Base-by-base conservation (phyloP, 2,113 vertebrate genomes). In the Catagonus wagneri region DNA sequence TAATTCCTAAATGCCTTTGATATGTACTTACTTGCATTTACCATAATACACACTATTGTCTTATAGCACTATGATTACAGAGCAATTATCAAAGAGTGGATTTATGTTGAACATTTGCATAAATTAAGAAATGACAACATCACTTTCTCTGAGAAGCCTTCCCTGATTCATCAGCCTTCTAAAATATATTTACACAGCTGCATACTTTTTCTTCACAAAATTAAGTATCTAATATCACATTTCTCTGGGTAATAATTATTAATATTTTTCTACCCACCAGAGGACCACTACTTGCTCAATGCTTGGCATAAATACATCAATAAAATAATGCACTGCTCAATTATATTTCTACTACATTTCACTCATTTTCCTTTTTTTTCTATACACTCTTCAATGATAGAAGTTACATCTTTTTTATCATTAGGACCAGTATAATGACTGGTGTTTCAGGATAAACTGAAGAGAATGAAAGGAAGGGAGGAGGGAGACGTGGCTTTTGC, bases 71-170 rank as follows among this genome's bases (percentile, higher is more conserved):
- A 34, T 25, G 6, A 52, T 32, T 52, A 58, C 27, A 66, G 54
- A 94, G 15, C 50, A 95, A 58, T 44, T 63, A 52, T 85, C 1
- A 88, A 91, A 88, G 80, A 76, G 10, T 68, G 27, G 58, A 61
- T 90, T 36, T 90, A 68, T 34, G 32, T 54, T 88, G 36, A 69
- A 89, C 19, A 91, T 69, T 69, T 83, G 27, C 39, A 76, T 76
- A 94, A 83, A 44, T 83, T 88, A 76, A 87, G 27, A 96, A 87
- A 58, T n/a, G 36, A 50, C 34, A 89, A 66, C n/a, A 89, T 85
- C 52, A 34, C 39, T 75, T 91, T 50, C 44, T 91, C 56, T 93
- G 61, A 94, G 39, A 78, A 60, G 36, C 17, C 9, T 50, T 90
- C 44, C 71, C 20, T 80, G 65, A 79, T 90, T 71, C 69, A 83